These are phyloP conservation scores for Pseudococcus jackbeardsleyi DNA, from an alignment of 2,888 invertebrate species.

Conservation along the genomic window DNA sequence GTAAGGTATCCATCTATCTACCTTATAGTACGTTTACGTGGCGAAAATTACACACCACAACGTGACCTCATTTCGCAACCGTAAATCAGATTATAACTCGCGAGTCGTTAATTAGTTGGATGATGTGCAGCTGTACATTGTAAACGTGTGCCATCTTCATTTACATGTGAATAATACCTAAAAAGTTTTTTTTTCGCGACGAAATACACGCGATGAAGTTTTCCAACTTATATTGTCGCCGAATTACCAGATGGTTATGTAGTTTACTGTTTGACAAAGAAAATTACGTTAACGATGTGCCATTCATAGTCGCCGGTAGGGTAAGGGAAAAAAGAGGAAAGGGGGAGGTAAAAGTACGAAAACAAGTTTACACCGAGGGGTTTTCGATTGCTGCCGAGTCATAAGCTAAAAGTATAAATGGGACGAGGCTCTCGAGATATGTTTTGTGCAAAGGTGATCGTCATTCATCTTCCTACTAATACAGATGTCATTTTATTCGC, in stretches of 20 bases:
- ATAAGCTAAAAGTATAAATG: constrained; percentile 11
- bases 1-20: not conserved
- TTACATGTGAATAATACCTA: constrained; percentile 42
- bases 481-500: constrained; percentile 33
- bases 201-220: constrained; percentile 24
- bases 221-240: constrained; percentile 3
- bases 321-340: not conserved
- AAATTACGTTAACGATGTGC: constrained; percentile 51
- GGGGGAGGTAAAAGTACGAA: constrained; percentile 7
- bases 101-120: constrained; percentile 9
- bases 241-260: constrained; percentile 48
- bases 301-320: not conserved
- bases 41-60: constrained; percentile 40
- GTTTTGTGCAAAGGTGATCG: constrained; percentile 29
- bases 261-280: constrained; percentile 37
- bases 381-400: not conserved
- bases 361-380: constrained; percentile 30
- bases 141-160: constrained; percentile 38
- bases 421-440: constrained; percentile 41
- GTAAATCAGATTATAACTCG: constrained; percentile 44
- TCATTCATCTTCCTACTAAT: constrained; percentile 47
- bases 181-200: not conserved
- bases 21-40: constrained; percentile 4
- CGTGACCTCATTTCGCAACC: constrained; percentile 12
- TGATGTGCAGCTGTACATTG: constrained; percentile 33